phyloP scores from a whole-genome alignment of 2,797 vertebrate genomes.

The Orientallactaga sibirica region DNA sequence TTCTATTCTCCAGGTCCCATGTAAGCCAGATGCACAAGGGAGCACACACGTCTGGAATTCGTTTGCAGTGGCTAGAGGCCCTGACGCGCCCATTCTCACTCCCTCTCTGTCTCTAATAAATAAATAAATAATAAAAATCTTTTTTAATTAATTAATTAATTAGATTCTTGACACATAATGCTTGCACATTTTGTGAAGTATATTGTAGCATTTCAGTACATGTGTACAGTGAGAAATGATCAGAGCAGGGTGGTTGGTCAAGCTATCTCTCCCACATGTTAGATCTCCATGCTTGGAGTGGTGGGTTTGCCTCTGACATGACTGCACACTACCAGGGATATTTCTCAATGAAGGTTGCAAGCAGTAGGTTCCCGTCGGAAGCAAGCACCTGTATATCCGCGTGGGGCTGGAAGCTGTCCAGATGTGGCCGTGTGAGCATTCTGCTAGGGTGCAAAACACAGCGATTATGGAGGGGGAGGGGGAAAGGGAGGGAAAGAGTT shows the following conservation, averaged over 20 bases:
- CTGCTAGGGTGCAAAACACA: background rate
- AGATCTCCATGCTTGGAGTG: accelerated
- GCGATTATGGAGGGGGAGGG: background rate
- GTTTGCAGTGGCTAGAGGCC: no score
- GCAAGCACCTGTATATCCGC: accelerated
- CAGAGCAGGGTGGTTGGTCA: background rate
- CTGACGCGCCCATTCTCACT: no score
- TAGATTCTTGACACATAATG: background rate
- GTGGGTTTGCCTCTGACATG: background rate
- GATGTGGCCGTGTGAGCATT: background rate
- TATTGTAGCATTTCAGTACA: background rate
- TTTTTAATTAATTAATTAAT: no score
- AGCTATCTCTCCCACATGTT: background rate
- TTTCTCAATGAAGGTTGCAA: background rate
- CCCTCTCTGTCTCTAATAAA: no score
- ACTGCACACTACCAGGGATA: background rate
- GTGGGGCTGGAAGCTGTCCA: accelerated
- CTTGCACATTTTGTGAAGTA: no score
- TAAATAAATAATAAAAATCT: no score
- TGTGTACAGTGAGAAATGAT: background rate
- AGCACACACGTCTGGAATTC: no score
- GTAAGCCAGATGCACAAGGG: no score
- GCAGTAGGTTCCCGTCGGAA: background rate
- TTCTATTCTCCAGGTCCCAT: no score
- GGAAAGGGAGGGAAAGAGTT: background rate